Percentiles rank a stretch among this genome's conserved stretches.
These are phyloP conservation scores for Brachyhypopomus gauderio DNA, from an alignment of 2,113 vertebrate species.

Conservation along the genomic window DNA sequence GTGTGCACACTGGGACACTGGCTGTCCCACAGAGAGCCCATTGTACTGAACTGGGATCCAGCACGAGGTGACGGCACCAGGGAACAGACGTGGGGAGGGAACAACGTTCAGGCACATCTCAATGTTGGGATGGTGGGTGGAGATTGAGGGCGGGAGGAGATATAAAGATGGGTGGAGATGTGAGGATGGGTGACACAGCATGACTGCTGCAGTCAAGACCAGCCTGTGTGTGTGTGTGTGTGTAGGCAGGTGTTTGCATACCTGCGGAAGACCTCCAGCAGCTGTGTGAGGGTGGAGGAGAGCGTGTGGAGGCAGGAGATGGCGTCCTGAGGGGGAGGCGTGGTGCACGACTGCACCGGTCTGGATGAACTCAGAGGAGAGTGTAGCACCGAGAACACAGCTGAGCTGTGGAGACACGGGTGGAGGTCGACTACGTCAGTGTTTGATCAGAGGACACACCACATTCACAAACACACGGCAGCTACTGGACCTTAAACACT, in stretches of 20 bases:
- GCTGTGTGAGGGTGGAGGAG: slow-evolving; percentile 78
- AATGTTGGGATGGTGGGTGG: too few species aligned
- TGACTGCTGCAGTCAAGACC: neutral
- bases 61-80: too few species aligned
- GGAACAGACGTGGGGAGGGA: too few species aligned
- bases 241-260: slow-evolving; percentile 52
- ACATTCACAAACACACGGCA: neutral
- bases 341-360: slow-evolving; percentile 58
- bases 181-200: neutral
- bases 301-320: slow-evolving; percentile 82
- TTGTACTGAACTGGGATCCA: too few species aligned
- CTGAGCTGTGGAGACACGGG: slow-evolving; percentile 59
- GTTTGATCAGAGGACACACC: neutral
- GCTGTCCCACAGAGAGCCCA: too few species aligned
- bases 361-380: slow-evolving; percentile 63
- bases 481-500: neutral
- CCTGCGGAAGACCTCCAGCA: slow-evolving; percentile 84
- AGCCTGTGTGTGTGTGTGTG: neutral
- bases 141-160: too few species aligned
- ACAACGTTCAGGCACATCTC: too few species aligned
- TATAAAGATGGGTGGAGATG: too few species aligned
- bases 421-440: neutral
- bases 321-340: slow-evolving; percentile 78
- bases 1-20: too few species aligned
- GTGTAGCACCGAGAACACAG: slow-evolving; percentile 72